phyloP scores from a whole-genome alignment of 2,888 invertebrate species.

The Diarsia mendica region DNA sequence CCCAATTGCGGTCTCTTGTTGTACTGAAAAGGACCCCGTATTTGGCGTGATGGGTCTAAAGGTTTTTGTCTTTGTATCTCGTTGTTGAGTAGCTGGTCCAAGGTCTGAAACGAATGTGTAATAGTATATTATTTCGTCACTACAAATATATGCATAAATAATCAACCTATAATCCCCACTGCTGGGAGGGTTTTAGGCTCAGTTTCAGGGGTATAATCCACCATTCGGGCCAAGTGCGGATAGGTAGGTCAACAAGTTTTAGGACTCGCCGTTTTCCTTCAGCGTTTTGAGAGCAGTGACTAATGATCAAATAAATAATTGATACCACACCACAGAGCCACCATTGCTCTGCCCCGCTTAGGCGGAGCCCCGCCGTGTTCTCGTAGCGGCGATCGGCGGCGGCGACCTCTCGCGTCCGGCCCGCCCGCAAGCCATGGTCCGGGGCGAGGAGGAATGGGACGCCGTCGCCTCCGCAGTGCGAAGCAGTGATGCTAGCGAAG shows the following conservation, averaged over 20 bases:
- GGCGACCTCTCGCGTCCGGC: too few species aligned
- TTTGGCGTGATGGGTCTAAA: constrained; percentile 51
- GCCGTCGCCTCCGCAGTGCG: too few species aligned
- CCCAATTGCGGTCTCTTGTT: constrained; percentile 73
- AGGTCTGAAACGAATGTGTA: constrained; percentile 72
- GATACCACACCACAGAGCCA: too few species aligned
- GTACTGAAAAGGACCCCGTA: constrained; percentile 63
- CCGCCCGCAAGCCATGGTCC: too few species aligned
- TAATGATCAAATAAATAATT: too few species aligned
- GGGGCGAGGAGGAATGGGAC: too few species aligned
- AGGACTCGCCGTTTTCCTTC: not conserved
- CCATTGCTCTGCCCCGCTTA: too few species aligned
- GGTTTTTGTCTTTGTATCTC: constrained; percentile 72
- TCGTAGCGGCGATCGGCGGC: too few species aligned
- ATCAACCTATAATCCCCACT: not conserved
- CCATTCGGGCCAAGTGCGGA: not conserved
- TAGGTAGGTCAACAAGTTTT: not conserved
- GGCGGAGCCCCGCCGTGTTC: too few species aligned
- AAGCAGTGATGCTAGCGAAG: too few species aligned
- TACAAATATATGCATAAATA: not conserved
- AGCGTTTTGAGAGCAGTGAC: not conserved
- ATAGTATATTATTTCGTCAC: not conserved
- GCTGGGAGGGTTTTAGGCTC: not conserved
- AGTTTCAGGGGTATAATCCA: not conserved
- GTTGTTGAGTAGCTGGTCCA: constrained; percentile 77